Evolutionary conservation across 1,140 invertebrate genomes (phyloP), one percentile per base, ranked within the genome.

Genomic region (Drosophila bocki): DNA sequence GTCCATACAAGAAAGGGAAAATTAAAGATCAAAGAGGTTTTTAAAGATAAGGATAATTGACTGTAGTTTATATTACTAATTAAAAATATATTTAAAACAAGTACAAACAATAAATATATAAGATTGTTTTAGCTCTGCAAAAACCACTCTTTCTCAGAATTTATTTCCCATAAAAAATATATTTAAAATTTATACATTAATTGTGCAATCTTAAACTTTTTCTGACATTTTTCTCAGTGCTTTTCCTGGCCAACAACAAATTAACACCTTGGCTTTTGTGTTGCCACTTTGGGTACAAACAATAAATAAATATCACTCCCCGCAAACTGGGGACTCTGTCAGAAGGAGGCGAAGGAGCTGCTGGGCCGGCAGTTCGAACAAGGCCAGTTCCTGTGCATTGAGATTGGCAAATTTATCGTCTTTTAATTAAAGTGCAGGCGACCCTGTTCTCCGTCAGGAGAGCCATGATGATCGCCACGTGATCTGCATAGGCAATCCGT

Each of bases 221-320:
- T 29, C 15, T 2, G 4, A 3, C 2, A 6, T 48, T 65, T 53
- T 15, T 17, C 1, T 11, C 7, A 33, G 67, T 70, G 67, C 33
- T 45, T 7, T 67, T 29, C 17, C 47, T 35, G 62, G 33, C 68
- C 83, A 83, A 67, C 84, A 90, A 88, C 84, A 88, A 88, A 88
- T 90, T 88, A 88, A 88, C 84, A 88, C 84, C 84, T 88, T 90
- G 85, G 84, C 84, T 88, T 90, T 88, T 88, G 81, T 90, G 85
- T 81, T 90, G 85, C 85, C 85, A 90, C 85, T 82, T 90, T 91
- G 85, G 85, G 86, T 90, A 90, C 82, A 90, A 90, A 90, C 85
- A 90, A 90, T 90, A 90, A 90, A 90, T 90, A 90, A 90, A 90
- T 90, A 90, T 90, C 85, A 85, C 85, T 58, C 35, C 39, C 22